Evolutionary conservation across 2,113 vertebrate species (phyloP), one percentile per base, ranked within the genome.

Genomic region (Syngnathus floridae): DNA sequence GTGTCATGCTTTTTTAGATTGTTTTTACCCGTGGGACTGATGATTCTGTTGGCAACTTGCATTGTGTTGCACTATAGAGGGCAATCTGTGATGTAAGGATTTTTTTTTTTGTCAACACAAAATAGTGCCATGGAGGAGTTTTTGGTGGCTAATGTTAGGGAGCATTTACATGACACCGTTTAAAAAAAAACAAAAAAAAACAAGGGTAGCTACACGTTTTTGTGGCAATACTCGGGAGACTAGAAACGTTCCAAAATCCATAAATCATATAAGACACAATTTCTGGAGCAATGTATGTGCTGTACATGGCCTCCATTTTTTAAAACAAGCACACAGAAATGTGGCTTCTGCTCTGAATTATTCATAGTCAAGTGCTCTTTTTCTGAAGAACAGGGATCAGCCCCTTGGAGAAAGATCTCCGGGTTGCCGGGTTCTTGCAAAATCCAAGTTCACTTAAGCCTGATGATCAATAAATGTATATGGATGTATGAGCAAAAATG

Each of bases 331-430:
- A 67, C 43, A 45, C 59, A 54, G 46, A 77, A 72, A 82, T 83
- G 72, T 60, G 66, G 48, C 59, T 77, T 57, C 41, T 51, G 69
- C 46, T 66, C 64, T 87, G 80, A 84, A 88, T 85, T 82, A 88
- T 83, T 87, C 72, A 86, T 76, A 74, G 76, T 71, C 26, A 62
- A 81, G 69, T 67, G 70, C 65, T 80, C 74, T 76, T 66, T 67
- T 69, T 70, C 62, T 62, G 69, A 76, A 80, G 77, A 84, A 74
- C 65, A 41, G 56, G 63, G 65, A 73, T 81, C 72, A 66, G 75
- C 10, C 43, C 67, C 75, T 40, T 31, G 57, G 59, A 64, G 74
- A 71, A 66, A 71, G 62, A 66, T 70, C 65, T 59, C 65, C 52
- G 66, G 71, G 64, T 36, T 76, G 45, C 66, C 55, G 59, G 45